These are phyloP conservation scores for Percopsis omiscomaycus DNA, from an alignment of 2,797 vertebrate species.

Conservation along the genomic window DNA sequence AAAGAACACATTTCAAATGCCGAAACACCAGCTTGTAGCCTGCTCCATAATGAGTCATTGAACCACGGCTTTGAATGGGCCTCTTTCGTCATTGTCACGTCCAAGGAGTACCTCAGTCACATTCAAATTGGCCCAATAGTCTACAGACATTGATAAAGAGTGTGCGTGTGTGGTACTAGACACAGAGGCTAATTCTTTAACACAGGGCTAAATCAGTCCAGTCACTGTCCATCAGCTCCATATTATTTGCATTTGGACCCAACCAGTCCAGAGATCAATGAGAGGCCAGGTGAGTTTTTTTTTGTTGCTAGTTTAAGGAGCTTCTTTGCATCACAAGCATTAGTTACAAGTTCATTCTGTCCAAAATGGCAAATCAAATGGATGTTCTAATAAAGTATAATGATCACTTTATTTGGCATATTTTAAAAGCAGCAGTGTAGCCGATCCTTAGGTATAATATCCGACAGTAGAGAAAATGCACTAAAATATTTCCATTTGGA, in stretches of 20 bases:
- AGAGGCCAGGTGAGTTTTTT: slow-evolving; percentile 66
- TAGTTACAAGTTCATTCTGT: not conserved
- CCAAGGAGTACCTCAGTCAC: slow-evolving; percentile 66
- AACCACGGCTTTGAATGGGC: slow-evolving; percentile 62
- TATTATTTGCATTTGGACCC: slow-evolving; percentile 62
- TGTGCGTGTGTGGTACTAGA: slow-evolving; percentile 38
- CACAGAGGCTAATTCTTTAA: slow-evolving; percentile 50
- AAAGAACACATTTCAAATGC: slow-evolving; percentile 66
- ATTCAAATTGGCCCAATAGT: slow-evolving; percentile 62
- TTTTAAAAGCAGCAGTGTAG: no score
- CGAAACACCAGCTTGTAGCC: slow-evolving; percentile 57
- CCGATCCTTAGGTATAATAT: no score
- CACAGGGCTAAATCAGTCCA: slow-evolving; percentile 43
- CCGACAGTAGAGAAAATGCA: no score
- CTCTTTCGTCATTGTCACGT: slow-evolving; percentile 72
- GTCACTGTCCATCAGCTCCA: slow-evolving; percentile 59
- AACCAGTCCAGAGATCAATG: slow-evolving; percentile 70
- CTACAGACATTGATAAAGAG: slow-evolving; percentile 67
- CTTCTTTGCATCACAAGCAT: slow-evolving; percentile 46
- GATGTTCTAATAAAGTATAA: no score
- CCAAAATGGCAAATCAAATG: no score
- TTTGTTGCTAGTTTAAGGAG: slow-evolving; percentile 45
- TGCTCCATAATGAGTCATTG: slow-evolving; percentile 69
- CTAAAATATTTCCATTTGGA: no score
- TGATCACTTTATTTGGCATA: no score